Evolutionary conservation across 2,113 vertebrate genomes (phyloP), one percentile per base, ranked within the genome.

Genomic region (Cyprinodon variegatus): DNA sequence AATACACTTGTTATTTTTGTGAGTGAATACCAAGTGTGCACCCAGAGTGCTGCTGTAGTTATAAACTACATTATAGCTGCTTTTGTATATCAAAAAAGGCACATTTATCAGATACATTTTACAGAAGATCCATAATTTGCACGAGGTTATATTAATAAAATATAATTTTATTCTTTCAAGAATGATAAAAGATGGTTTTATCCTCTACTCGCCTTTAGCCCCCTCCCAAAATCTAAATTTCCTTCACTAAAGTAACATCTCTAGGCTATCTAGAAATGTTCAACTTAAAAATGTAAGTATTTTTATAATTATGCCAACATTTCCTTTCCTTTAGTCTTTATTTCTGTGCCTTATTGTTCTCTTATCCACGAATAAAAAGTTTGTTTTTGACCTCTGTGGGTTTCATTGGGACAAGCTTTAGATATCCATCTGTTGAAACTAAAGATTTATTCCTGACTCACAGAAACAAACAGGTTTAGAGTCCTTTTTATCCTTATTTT

Each of bases 191-290:
- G 41, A 13, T 75, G 22, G 48, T 70, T 59, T 60, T 48, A 53
- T 62, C 59, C 61, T 80, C 77, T 85, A 79, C 83, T 86, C 72
- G 84, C 88, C 91, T 81, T 85, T 88, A 81, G 85, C 37, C 83
- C 29, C 45, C 5, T 14, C 43, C 20, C 5, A 4, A 53, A 53
- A 17, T 17, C 48, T 0, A 17, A 6, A 17, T 53, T 20, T 53
- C 48, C 15, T 53, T 17, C 17, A 14, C 5, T 17, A 4, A 53
- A 20, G 88, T 76, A 20, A 65, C 9, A 2, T 4, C 6, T 37
- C 9, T 4, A 1, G 20, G 0, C 3, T 5, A n/a, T 43, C 20
- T 20, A 43, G 17, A 65, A 65, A 65, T 20, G 29, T 57, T 59
- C 22, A 66, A 59, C 48, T 36, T 40, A 14, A 6, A 61, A 22